Conservation (phyloP, 2,888 invertebrate species). For the Diaperis boleti region DNA sequence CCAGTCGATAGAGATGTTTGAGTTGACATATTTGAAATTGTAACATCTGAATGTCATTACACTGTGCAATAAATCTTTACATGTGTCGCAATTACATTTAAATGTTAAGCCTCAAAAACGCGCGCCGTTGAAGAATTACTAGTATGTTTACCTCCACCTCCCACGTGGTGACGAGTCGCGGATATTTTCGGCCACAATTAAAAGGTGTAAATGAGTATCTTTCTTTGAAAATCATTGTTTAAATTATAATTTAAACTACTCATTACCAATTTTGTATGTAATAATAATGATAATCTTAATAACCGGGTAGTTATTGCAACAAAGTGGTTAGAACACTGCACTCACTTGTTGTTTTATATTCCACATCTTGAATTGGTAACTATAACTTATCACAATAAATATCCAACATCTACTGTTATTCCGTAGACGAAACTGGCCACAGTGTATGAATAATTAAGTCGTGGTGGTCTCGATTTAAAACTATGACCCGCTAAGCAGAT, state of each 20-base stretch:
- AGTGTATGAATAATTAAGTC: slow-evolving; percentile 24
- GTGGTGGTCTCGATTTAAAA: slow-evolving; percentile 28
- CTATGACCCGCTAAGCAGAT: slow-evolving; percentile 14
- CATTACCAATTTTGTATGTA: too few relatives aligned
- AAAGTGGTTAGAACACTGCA: too few relatives aligned
- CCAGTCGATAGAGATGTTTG: not conserved
- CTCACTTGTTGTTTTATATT: slow-evolving; percentile 24
- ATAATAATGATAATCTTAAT: too few relatives aligned
- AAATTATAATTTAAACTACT: too few relatives aligned
- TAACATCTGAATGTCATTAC: not conserved
- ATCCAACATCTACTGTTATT: not conserved
- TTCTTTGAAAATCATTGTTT: too few relatives aligned
- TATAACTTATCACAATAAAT: not conserved
- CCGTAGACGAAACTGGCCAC: slow-evolving; percentile 11
- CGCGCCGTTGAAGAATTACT: slow-evolving; percentile 23
- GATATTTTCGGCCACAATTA: slow-evolving; percentile 19
- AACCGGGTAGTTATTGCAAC: too few relatives aligned
- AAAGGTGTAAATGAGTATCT: not conserved
- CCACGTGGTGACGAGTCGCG: slow-evolving; percentile 10
- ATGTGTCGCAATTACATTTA: not conserved
- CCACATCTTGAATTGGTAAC: slow-evolving; percentile 14
- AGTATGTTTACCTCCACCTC: slow-evolving; percentile 29
- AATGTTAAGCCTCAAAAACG: slow-evolving; percentile 9
- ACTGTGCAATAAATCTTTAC: not conserved
- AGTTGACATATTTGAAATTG: not conserved